These are phyloP conservation scores for Exocentrus adspersus DNA, from an alignment of 2,888 invertebrate genomes.

Conservation along the genomic window DNA sequence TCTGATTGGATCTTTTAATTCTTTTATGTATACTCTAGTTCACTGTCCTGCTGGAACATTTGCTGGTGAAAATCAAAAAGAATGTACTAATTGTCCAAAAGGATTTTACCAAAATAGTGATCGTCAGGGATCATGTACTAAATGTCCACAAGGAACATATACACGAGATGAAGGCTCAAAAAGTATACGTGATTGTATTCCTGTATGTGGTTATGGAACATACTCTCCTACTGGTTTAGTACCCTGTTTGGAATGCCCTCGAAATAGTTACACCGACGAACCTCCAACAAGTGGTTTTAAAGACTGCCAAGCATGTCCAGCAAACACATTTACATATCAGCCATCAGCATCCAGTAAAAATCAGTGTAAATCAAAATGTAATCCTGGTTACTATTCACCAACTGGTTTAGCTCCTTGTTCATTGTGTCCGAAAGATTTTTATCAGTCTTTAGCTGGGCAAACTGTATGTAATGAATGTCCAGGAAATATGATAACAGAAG, in stretches of 20 bases:
- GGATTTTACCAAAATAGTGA: slow-evolving; percentile 95
- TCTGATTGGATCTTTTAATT: no score
- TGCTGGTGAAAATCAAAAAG: slow-evolving; percentile 88
- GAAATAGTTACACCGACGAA: slow-evolving; percentile 88
- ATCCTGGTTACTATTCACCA: slow-evolving; percentile 89
- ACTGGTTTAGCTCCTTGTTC: slow-evolving; percentile 95
- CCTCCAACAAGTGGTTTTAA: slow-evolving; percentile 92
- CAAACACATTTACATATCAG: slow-evolving; percentile 89
- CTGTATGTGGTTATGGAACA: slow-evolving; percentile 95
- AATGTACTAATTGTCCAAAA: slow-evolving; percentile 89
- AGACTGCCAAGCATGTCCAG: slow-evolving; percentile 92
- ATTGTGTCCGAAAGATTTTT: slow-evolving; percentile 91
- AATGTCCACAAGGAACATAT: slow-evolving; percentile 93
- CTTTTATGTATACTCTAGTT: slow-evolving; percentile 69
- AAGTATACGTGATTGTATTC: slow-evolving; percentile 85
- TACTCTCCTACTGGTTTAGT: slow-evolving; percentile 94
- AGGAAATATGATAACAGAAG: slow-evolving; percentile 87
- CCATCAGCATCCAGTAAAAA: slow-evolving; percentile 88
- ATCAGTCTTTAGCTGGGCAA: slow-evolving; percentile 86
- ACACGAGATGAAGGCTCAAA: slow-evolving; percentile 92
- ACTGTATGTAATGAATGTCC: slow-evolving; percentile 91
- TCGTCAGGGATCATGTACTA: slow-evolving; percentile 87
- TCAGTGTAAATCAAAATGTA: slow-evolving; percentile 87
- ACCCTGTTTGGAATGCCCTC: slow-evolving; percentile 92
- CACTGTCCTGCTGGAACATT: slow-evolving; percentile 98